A percentile compares a stretch with the other conserved stretches of the same genome.
Conservation (phyloP, 1,140 invertebrate genomes). For the Hyphantria cunea region DNA sequence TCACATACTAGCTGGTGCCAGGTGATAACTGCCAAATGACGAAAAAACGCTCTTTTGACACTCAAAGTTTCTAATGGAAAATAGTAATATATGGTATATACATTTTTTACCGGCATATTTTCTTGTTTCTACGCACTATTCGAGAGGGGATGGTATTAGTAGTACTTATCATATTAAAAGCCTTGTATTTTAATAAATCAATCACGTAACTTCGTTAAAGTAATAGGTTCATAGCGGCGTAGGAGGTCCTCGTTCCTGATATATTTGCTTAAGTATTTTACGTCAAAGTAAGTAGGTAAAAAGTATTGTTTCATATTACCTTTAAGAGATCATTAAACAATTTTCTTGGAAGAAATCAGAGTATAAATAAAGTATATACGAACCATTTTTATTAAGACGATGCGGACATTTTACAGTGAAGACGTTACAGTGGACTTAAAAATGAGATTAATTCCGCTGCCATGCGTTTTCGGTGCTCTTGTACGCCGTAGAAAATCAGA, state of each 20-base stretch:
- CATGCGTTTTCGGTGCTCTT: too few relatives aligned
- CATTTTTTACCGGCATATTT: constrained; percentile 1
- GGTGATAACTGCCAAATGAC: constrained; percentile 73
- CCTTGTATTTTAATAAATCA: constrained; percentile 18
- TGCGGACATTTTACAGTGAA: too few relatives aligned
- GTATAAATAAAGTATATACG: too few relatives aligned
- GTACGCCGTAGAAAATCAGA: too few relatives aligned
- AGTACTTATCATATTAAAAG: constrained; percentile 4
- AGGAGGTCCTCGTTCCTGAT: constrained; percentile 1
- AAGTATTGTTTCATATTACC: too few relatives aligned
- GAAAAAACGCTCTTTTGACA: constrained; percentile 60
- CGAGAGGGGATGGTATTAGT: neutral
- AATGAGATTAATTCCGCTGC: too few relatives aligned
- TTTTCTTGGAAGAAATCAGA: too few relatives aligned
- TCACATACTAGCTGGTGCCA: constrained; percentile 63
- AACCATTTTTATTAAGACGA: too few relatives aligned
- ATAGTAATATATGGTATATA: constrained; percentile 8
- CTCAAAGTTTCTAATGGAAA: constrained; percentile 37
- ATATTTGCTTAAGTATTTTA: too few relatives aligned
- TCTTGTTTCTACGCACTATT: neutral
- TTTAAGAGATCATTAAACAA: too few relatives aligned
- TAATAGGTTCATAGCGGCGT: constrained; percentile 5
- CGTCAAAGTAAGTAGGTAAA: too few relatives aligned
- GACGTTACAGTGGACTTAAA: too few relatives aligned
- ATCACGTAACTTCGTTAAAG: constrained; percentile 4